Evolutionary conservation across 2,888 invertebrate species (phyloP).

Genomic region (Chrysolina oricalcia): DNA sequence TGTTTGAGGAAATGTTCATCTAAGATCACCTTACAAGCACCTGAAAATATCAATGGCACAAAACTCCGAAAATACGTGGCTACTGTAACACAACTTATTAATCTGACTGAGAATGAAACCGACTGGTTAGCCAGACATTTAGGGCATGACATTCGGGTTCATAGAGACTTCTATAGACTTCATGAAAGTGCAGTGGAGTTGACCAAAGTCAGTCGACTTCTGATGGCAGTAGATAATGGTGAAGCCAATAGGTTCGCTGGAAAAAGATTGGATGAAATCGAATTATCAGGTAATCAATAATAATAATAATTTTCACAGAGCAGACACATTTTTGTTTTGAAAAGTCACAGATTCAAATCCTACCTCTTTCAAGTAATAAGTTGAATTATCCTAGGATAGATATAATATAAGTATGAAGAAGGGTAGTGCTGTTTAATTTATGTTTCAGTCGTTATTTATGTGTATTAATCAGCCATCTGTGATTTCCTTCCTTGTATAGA

Average conservation of each 20-base stretch:
- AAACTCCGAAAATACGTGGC: conserved; percentile 59
- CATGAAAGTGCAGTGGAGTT: conserved; percentile 52
- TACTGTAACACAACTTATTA: conserved; percentile 58
- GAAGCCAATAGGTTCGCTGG: too few relatives aligned
- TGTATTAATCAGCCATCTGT: too few relatives aligned
- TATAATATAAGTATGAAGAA: too few relatives aligned
- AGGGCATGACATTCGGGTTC: conserved; percentile 52
- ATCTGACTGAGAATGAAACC: conserved; percentile 46
- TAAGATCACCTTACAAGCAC: conserved; percentile 40
- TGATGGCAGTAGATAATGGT: conserved; percentile 4
- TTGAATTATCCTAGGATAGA: too few relatives aligned
- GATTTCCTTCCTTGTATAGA: too few relatives aligned
- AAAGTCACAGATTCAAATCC: too few relatives aligned
- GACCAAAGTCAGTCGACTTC: conserved; percentile 37
- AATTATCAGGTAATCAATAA: background rate
- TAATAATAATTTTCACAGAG: too few relatives aligned
- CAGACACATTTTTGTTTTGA: too few relatives aligned
- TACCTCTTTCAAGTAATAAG: too few relatives aligned
- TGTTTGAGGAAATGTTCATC: conserved; percentile 41
- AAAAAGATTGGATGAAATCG: too few relatives aligned
- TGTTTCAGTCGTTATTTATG: too few relatives aligned
- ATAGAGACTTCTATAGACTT: conserved; percentile 49
- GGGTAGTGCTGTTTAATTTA: too few relatives aligned
- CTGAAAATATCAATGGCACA: conserved; percentile 54
- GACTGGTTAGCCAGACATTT: conserved; percentile 53